These are phyloP conservation scores for Rhynchonycteris naso DNA, from an alignment of 2,797 vertebrate genomes.

Conservation along the genomic window DNA sequence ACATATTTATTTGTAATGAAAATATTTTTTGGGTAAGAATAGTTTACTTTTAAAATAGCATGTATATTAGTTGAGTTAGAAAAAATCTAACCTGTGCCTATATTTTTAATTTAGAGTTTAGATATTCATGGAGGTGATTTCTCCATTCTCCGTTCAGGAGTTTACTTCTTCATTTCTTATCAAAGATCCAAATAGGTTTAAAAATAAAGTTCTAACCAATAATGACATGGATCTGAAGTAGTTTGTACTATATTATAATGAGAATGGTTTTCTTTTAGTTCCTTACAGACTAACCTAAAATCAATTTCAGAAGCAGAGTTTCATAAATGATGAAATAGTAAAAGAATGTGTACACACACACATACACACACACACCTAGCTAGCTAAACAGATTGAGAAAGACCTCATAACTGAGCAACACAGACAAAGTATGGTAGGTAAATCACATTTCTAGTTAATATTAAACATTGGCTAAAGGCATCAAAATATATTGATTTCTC, in stretches of 20 bases:
- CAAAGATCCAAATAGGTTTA: neutral
- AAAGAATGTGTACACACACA: neutral
- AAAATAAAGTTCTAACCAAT: neutral
- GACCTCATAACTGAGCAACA: neutral
- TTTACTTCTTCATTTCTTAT: neutral
- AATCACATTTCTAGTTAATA: neutral
- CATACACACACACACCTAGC: neutral
- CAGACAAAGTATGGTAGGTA: neutral
- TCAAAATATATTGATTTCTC: slow-evolving; percentile 10
- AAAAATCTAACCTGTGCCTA: neutral
- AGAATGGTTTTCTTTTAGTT: neutral
- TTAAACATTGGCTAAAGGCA: slow-evolving; percentile 7
- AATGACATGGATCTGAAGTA: neutral
- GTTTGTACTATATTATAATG: neutral
- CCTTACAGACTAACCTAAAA: neutral
- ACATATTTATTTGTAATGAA: neutral
- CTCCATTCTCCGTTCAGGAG: slow-evolving; percentile 12
- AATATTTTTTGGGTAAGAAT: neutral
- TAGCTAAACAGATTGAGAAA: neutral
- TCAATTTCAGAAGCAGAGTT: neutral
- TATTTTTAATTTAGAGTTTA: neutral
- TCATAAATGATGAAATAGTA: slow-evolving; percentile 7
- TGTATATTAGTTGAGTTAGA: neutral
- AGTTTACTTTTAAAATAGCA: neutral
- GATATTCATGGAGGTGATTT: neutral